Evolutionary conservation across 2,797 vertebrate species (phyloP), one percentile per base, ranked within the genome.

Genomic region (Vireo griseus): DNA sequence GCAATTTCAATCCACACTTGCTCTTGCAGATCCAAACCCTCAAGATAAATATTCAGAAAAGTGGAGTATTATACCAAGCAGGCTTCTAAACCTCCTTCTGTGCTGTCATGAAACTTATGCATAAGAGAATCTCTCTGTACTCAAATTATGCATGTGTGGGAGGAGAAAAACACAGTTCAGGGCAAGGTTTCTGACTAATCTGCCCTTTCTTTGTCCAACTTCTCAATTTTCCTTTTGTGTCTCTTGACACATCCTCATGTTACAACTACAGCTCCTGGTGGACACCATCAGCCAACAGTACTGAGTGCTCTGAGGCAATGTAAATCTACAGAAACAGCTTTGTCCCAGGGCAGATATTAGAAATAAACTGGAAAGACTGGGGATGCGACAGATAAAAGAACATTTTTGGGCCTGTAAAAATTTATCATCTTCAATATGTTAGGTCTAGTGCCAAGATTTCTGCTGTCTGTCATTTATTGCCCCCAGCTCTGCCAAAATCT

Each of bases 81-180:
- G 22, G 11, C 54, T 81, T 80, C 62, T 88, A 35, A 76, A 44
- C 72, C 54, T 90, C 44, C 40, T 86, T 52, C 59, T 37, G 16
- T 39, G 45, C 7, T 51, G 16, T 47, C 57, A 11, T 45, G 25
- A 77, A 58, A 55, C 26, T 50, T 51, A 47, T 6, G 6, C 14
- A 25, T 35, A 66, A 62, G 5, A 74, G 17, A 58, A 40, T 65
- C 29, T 80, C 31, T 86, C 45, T 16, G 5, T 37, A 42, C 7
- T 4, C 8, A 42, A 65, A 65, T 18, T 26, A 8, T 62, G 40
- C 0, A 0, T 20, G 6, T 26, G 21, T 37, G 21, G 8, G 33
- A 75, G 39, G 3, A 84, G 7, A 28, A 71, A 77, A 80, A 7
- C 8, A 31, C 6, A 44, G 15, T 48, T 78, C 31, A 37, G 66